Evolutionary conservation across 2,888 invertebrate species (phyloP).

Genomic region (Spodoptera littoralis): DNA sequence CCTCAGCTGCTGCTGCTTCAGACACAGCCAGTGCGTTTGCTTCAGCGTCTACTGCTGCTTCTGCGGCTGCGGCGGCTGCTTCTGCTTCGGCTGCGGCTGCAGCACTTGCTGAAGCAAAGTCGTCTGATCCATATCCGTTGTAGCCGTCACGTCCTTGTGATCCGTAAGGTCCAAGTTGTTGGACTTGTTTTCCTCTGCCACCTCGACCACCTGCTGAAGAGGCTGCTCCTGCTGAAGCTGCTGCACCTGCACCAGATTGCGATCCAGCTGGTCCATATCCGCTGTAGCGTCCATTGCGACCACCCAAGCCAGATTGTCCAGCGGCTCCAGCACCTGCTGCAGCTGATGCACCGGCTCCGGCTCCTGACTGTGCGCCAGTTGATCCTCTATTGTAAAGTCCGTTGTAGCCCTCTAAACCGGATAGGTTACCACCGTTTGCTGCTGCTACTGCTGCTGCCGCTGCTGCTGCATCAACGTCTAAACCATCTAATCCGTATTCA

Average conservation of each 20-base stretch:
- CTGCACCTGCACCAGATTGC: slow-evolving; percentile 10
- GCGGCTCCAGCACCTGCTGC: background rate
- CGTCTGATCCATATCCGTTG: slow-evolving; percentile 18
- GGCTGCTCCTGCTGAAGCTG: slow-evolving; percentile 18
- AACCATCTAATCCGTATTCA: background rate
- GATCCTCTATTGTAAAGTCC: no score
- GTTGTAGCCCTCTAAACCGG: no score
- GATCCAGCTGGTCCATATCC: slow-evolving; percentile 18
- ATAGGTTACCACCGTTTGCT: no score
- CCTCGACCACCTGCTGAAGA: no score
- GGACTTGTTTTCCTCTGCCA: background rate
- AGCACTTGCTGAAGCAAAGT: slow-evolving; percentile 34
- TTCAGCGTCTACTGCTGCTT: slow-evolving; percentile 9
- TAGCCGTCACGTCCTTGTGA: background rate
- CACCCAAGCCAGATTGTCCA: no score
- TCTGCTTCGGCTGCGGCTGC: slow-evolving; percentile 33
- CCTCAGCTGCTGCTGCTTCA: slow-evolving; percentile 7
- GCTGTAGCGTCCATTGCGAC: no score
- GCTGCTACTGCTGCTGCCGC: slow-evolving; percentile 1
- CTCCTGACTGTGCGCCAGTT: background rate
- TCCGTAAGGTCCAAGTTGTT: background rate
- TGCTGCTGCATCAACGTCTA: background rate
- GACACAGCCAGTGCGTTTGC: background rate
- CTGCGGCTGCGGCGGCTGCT: slow-evolving; percentile 2
- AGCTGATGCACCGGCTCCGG: background rate